phyloP scores from a whole-genome alignment of 2,888 invertebrate species.

The Cerastis rubricosa region DNA sequence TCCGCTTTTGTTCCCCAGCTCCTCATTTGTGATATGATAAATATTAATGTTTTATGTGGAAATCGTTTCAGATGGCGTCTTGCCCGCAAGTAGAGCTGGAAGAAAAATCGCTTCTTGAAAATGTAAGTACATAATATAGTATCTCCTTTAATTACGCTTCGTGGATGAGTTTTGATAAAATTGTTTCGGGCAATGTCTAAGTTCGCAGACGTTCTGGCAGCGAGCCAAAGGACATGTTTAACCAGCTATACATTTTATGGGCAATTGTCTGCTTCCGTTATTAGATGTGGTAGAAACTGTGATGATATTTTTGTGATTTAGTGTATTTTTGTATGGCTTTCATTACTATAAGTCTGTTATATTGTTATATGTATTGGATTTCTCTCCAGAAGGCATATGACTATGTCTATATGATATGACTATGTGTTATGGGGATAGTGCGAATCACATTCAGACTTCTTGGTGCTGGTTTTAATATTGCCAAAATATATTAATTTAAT shows the following conservation, averaged over 20 bases:
- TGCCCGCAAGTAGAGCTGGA: neutral
- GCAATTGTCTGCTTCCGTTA: constrained; percentile 70
- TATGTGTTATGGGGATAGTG: neutral
- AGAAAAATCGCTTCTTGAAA: constrained; percentile 19
- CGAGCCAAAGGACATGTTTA: constrained; percentile 67
- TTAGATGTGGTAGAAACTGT: constrained; percentile 63
- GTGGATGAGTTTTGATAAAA: constrained; percentile 48
- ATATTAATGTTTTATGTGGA: constrained; percentile 66
- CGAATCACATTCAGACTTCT: neutral
- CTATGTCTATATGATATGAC: too few species aligned
- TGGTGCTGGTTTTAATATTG: neutral
- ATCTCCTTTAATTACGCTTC: constrained; percentile 54
- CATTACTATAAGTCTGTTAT: constrained; percentile 12
- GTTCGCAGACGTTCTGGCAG: constrained; percentile 68
- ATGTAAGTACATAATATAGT: constrained; percentile 59
- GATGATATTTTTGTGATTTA: constrained; percentile 49
- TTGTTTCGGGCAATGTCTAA: constrained; percentile 51
- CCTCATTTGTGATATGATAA: constrained; percentile 31
- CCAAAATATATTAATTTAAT: neutral
- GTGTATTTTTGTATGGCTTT: constrained; percentile 26
- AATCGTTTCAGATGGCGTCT: constrained; percentile 75
- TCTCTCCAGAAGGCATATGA: neutral
- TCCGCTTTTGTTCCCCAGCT: too few species aligned
- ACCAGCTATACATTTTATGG: constrained; percentile 68
- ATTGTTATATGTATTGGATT: neutral